Conservation (phyloP, 92 coral and sea anemone genomes). For the Palythoa caribaeorum region DNA sequence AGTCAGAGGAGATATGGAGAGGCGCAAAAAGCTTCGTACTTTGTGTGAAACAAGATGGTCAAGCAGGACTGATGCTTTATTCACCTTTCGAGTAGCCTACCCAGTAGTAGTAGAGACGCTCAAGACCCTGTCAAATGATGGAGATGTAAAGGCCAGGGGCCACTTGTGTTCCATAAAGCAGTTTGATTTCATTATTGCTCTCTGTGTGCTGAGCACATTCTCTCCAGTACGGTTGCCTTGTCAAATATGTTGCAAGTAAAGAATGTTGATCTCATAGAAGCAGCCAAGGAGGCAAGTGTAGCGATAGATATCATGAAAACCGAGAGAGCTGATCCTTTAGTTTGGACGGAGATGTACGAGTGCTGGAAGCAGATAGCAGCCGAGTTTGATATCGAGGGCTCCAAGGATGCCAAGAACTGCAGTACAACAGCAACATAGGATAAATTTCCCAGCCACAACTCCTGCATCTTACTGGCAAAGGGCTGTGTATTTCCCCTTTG, state of each 20-base stretch:
- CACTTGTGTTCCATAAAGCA: slow-evolving; percentile 75
- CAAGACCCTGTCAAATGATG: slow-evolving; percentile 68
- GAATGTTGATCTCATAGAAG: slow-evolving; percentile 65
- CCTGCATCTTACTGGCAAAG: not conserved
- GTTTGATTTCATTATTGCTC: slow-evolving; percentile 75
- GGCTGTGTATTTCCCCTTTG: slow-evolving; percentile 1
- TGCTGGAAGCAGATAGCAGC: too few species aligned
- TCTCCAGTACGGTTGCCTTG: slow-evolving; percentile 62
- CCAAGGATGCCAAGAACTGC: too few species aligned
- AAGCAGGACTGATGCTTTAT: slow-evolving; percentile 72
- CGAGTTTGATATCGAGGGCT: too few species aligned
- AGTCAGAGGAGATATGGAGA: slow-evolving; percentile 77
- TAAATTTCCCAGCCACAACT: slow-evolving; percentile 16
- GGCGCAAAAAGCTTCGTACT: slow-evolving; percentile 78
- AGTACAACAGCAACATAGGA: too few species aligned
- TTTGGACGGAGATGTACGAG: too few species aligned
- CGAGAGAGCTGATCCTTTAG: too few species aligned
- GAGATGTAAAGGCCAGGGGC: slow-evolving; percentile 80
- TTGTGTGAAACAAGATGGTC: slow-evolving; percentile 79
- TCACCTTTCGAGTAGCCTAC: slow-evolving; percentile 73
- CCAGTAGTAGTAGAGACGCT: slow-evolving; percentile 71
- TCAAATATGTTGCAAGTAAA: slow-evolving; percentile 69
- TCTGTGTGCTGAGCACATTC: slow-evolving; percentile 71
- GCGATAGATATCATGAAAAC: slow-evolving; percentile 64
- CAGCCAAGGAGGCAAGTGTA: slow-evolving; percentile 61